These are phyloP conservation scores for Takifugu bimaculatus DNA, from an alignment of 2,113 vertebrate species.

Conservation along the genomic window DNA sequence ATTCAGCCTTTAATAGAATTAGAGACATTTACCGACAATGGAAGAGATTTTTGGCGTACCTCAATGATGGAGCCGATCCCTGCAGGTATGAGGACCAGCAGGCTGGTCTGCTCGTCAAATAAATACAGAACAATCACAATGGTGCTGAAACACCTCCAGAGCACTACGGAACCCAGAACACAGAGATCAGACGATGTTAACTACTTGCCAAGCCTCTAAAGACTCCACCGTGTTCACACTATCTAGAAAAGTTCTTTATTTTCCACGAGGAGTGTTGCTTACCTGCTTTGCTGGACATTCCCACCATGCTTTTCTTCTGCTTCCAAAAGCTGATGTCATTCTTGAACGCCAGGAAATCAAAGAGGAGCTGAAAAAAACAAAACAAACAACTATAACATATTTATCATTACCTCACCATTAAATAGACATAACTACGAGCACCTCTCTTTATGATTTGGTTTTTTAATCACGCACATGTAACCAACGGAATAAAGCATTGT, in stretches of 20 bases:
- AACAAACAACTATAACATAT: background rate
- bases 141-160: conserved; percentile 97
- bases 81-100: conserved; percentile 91
- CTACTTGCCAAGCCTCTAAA: too few relatives aligned
- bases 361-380: conserved; percentile 82
- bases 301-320: conserved; percentile 95
- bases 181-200: too few relatives aligned
- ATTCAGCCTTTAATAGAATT: too few relatives aligned
- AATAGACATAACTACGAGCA: too few relatives aligned
- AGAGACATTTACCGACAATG: too few relatives aligned
- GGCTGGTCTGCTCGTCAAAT: conserved; percentile 93
- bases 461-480: too few relatives aligned
- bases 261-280: background rate
- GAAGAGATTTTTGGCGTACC: conserved; percentile 63
- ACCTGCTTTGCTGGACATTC: conserved; percentile 99
- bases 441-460: too few relatives aligned
- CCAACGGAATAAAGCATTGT: too few relatives aligned
- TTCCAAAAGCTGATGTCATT: conserved; percentile 99
- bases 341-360: conserved; percentile 98
- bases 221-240: background rate
- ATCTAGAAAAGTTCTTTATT: background rate
- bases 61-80: conserved; percentile 92
- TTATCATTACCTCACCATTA: too few relatives aligned
- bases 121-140: conserved; percentile 97
- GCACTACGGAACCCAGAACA: conserved; percentile 67